Conservation (phyloP, 2,888 invertebrate genomes). For the Mimachlamys varia region DNA sequence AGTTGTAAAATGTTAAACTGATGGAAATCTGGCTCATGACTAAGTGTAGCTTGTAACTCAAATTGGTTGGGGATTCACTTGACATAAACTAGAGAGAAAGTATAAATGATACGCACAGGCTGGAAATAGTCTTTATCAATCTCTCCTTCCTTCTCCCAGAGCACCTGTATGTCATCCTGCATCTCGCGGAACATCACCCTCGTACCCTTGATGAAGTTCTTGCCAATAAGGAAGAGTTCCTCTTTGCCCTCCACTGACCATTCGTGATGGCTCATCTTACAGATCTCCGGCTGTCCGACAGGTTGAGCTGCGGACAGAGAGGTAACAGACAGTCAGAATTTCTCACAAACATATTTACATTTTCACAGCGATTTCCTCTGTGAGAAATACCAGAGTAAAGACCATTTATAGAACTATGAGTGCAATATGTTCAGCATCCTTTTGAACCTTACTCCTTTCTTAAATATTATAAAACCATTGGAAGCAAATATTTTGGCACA, state of each 20-base stretch:
- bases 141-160: conserved; percentile 80
- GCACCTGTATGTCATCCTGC: conserved; percentile 69
- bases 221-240: conserved; percentile 82
- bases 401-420: too few species aligned
- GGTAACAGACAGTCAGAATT: not conserved
- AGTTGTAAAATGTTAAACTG: too few species aligned
- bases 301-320: conserved; percentile 80
- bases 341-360: too few species aligned
- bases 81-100: not conserved
- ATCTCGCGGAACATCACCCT: conserved; percentile 80
- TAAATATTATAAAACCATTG: too few species aligned
- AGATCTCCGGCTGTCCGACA: conserved; percentile 82
- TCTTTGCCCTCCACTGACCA: conserved; percentile 76
- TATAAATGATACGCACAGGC: conserved; percentile 67
- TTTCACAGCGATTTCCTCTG: too few species aligned
- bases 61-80: too few species aligned
- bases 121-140: conserved; percentile 81
- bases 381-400: too few species aligned
- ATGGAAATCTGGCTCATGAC: too few species aligned
- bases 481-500: too few species aligned
- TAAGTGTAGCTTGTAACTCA: too few species aligned
- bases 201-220: conserved; percentile 82
- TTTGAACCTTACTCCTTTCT: too few species aligned
- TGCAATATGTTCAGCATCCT: too few species aligned
- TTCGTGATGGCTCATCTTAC: conserved; percentile 78